Evolutionary conservation across 37 sponge, comb jelly and placozoan genomes (phyloP).

Genomic region (Tethya wilhelma): DNA sequence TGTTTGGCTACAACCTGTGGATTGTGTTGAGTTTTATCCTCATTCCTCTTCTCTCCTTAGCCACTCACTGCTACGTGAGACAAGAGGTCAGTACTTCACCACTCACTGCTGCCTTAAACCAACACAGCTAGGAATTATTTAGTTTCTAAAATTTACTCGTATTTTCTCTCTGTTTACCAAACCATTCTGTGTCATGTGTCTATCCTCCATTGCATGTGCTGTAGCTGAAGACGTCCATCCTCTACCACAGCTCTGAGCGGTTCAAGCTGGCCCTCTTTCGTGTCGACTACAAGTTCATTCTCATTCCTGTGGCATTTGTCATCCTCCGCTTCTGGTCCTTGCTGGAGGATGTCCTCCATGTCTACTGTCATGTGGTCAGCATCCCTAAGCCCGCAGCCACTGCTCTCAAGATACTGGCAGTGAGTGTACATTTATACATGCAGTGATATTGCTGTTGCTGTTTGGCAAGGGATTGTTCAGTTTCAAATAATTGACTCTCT

Average conservation of each 20-base stretch:
- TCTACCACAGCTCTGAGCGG: constrained; percentile 9
- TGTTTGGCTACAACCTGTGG: constrained; percentile 58
- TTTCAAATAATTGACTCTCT: too few relatives aligned
- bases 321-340: constrained; percentile 68
- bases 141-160: too few relatives aligned
- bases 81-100: constrained; percentile 36
- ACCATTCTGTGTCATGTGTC: too few relatives aligned
- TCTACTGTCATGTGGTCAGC: background rate
- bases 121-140: too few relatives aligned
- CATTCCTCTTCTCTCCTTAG: constrained; percentile 30
- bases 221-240: constrained; percentile 13
- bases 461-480: too few relatives aligned
- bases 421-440: constrained; percentile 6
- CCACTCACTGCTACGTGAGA: constrained; percentile 24
- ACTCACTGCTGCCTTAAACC: too few relatives aligned
- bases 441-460: too few relatives aligned
- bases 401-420: constrained; percentile 12
- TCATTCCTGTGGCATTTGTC: constrained; percentile 69
- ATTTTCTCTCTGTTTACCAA: too few relatives aligned
- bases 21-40: constrained; percentile 45
- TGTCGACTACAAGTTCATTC: constrained; percentile 69
- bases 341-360: constrained; percentile 11
- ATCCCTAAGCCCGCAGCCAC: background rate
- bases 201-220: too few relatives aligned
- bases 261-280: background rate